Percentiles rank a stretch among this genome's conserved stretches.
phyloP scores from a whole-genome alignment of 2,888 invertebrate genomes.

The Agrilus biguttatus region DNA sequence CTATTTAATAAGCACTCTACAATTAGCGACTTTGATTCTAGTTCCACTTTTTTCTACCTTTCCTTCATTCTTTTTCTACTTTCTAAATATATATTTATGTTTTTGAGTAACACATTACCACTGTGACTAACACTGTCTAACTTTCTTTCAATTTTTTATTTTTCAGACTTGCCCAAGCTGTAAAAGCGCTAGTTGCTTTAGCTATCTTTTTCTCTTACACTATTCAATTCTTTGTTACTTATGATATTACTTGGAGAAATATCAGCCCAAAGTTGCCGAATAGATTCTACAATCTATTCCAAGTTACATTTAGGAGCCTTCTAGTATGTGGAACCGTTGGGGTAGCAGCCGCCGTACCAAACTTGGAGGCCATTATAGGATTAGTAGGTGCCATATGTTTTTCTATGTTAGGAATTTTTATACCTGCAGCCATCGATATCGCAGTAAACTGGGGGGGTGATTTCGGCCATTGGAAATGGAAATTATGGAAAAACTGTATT shows the following conservation, averaged over 20 bases:
- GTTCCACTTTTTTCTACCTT: too few species aligned
- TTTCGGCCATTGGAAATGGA: conserved; percentile 51
- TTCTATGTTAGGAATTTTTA: conserved; percentile 52
- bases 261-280: conserved; percentile 35
- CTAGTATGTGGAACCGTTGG: conserved; percentile 46
- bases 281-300: conserved; percentile 38
- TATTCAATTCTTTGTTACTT: conserved; percentile 88
- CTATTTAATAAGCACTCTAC: too few species aligned
- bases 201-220: conserved; percentile 88
- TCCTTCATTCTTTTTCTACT: too few species aligned
- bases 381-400: conserved; percentile 68
- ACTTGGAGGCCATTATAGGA: conserved; percentile 75
- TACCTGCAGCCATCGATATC: conserved; percentile 60
- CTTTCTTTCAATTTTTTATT: conserved; percentile 8
- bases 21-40: too few species aligned
- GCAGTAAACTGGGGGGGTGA: conserved; percentile 54
- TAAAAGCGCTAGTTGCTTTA: conserved; percentile 72
- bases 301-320: conserved; percentile 36
- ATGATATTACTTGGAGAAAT: conserved; percentile 77
- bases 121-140: too few species aligned
- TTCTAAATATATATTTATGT: too few species aligned
- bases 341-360: conserved; percentile 64
- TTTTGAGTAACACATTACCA: too few species aligned
- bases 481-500: conserved; percentile 49
- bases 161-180: conserved; percentile 58